A percentile compares a stretch with the other conserved stretches of the same genome.
phyloP scores from a whole-genome alignment of 2,797 vertebrate species.

The Onychomys leucogaster region DNA sequence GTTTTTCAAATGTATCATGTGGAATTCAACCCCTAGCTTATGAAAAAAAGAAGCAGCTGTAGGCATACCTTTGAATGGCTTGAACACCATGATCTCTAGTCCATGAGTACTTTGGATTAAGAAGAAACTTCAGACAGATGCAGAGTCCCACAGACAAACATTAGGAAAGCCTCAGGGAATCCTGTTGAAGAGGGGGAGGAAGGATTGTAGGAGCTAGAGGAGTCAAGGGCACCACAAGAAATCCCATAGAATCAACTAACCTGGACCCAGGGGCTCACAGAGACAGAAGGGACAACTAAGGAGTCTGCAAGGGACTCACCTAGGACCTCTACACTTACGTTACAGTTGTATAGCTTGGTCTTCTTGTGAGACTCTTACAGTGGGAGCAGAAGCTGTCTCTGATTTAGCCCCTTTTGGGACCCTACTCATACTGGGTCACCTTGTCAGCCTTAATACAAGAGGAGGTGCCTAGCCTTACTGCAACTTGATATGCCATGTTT shows the following conservation, averaged over 20 bases:
- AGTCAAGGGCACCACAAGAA: not conserved
- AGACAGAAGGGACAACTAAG: not conserved
- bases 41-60: constrained; percentile 4
- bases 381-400: not conserved
- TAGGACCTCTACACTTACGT: not conserved
- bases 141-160: not conserved
- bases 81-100: not conserved
- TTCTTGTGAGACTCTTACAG: not conserved
- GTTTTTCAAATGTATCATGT: not conserved
- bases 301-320: not conserved
- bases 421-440: not conserved
- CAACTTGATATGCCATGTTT: not conserved
- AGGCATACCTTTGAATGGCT: not conserved
- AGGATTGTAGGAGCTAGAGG: not conserved
- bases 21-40: not conserved
- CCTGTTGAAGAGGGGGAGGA: not conserved
- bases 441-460: not conserved
- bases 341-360: not conserved
- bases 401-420: not conserved
- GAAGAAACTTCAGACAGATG: not conserved
- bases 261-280: not conserved
- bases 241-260: not conserved
- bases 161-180: not conserved
- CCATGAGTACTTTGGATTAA: not conserved
- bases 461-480: not conserved